Percentiles rank a stretch among this genome's conserved stretches.
phyloP scores from a whole-genome alignment of 64 coral and sea anemone species.

The Trachythela sp. region DNA sequence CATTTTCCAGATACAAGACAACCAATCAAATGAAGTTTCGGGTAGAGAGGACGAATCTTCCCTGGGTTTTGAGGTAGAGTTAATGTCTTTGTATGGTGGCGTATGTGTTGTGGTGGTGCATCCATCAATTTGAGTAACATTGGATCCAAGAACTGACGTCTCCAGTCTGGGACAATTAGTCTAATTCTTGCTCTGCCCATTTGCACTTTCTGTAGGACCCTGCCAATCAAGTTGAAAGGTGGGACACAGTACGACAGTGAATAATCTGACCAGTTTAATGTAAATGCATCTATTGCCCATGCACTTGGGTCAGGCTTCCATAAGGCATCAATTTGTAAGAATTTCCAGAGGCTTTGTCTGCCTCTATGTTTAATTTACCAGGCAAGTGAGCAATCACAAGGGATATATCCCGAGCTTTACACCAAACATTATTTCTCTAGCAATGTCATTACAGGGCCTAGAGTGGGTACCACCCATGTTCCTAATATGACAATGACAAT shows the following conservation, averaged over 20 bases:
- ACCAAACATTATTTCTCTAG: not conserved
- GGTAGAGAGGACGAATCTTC: constrained; percentile 45
- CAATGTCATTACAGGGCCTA: not conserved
- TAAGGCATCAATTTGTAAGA: not conserved
- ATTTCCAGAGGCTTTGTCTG: not conserved
- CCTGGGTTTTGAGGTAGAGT: constrained; percentile 25
- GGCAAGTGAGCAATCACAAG: not conserved
- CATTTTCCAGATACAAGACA: constrained; percentile 60
- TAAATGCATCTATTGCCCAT: not conserved
- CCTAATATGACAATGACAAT: too few species aligned
- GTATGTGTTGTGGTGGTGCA: constrained; percentile 28
- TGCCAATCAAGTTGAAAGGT: constrained; percentile 40
- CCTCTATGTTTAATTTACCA: not conserved
- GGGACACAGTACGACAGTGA: constrained; percentile 26
- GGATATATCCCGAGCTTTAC: not conserved
- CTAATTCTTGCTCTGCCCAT: not conserved
- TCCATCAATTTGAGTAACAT: constrained; percentile 31
- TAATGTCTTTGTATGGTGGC: constrained; percentile 12
- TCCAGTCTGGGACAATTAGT: constrained; percentile 35
- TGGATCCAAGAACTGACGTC: constrained; percentile 34
- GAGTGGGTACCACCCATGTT: not conserved
- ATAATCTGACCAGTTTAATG: not conserved
- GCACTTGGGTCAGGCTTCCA: constrained; percentile 1
- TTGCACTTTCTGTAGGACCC: constrained; percentile 37
- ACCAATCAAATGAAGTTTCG: constrained; percentile 54